Conservation (phyloP, 1,140 invertebrate genomes). For the Arion vulgaris region DNA sequence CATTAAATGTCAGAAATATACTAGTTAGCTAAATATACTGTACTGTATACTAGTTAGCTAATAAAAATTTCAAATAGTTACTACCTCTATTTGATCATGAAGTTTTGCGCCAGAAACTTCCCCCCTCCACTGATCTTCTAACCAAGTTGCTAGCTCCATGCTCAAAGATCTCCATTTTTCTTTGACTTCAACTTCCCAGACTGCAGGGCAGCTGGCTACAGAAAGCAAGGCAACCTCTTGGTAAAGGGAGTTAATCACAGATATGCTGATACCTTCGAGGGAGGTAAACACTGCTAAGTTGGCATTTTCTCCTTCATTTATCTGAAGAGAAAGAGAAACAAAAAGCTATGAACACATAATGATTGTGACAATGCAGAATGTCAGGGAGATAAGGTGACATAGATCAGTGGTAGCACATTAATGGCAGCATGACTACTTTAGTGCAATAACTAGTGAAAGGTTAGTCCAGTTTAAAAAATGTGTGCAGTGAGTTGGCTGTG, state of each 20-base stretch:
- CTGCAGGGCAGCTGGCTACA: slow-evolving; percentile 80
- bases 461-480: no score
- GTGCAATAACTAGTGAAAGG: no score
- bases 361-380: neutral
- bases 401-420: no score
- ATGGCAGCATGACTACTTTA: no score
- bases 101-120: slow-evolving; percentile 82
- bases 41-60: no score
- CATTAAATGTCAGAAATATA: no score
- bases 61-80: no score
- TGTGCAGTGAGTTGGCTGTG: no score
- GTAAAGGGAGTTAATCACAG: slow-evolving; percentile 74
- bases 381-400: neutral
- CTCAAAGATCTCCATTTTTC: slow-evolving; percentile 83
- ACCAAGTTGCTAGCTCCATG: slow-evolving; percentile 84
- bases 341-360: neutral
- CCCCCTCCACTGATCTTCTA: slow-evolving; percentile 84
- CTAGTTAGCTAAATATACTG: no score
- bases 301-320: slow-evolving; percentile 82
- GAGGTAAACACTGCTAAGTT: slow-evolving; percentile 82
- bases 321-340: slow-evolving; percentile 67
- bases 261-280: slow-evolving; percentile 81
- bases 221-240: slow-evolving; percentile 80
- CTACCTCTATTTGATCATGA: slow-evolving; percentile 78
- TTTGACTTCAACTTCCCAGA: slow-evolving; percentile 87